Evolutionary conservation across 2,888 invertebrate genomes (phyloP), one percentile per base, ranked within the genome.

Genomic region (Dascillus cervinus): DNA sequence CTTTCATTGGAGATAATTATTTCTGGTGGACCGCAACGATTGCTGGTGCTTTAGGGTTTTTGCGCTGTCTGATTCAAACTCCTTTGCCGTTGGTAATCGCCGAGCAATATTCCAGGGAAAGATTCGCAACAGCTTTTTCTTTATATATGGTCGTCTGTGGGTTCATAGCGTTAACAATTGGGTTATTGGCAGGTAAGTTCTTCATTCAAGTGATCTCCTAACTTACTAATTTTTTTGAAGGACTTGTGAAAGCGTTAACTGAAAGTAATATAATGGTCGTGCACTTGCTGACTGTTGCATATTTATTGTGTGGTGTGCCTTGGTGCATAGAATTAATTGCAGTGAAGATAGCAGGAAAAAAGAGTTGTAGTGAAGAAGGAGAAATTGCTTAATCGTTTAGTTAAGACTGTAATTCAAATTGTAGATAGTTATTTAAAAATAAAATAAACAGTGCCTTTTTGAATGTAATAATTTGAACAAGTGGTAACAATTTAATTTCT

Each of bases 111-210:
- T 73, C 77, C 2, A 17, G 5, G 4, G 75, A 82, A 26, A 70
- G 78, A 46, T 83, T 82, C 50, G 75, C 82, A 4, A 79, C 79
- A 1, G 84, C 83, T 0, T 73, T 82, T 48, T 80, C 83, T 0
- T 60, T 85, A 21, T 82, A 76, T 49, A 81, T 82, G 56, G 72
- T 83, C 12, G 74, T 83, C 34, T 79, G 77, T 39, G 85, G 83
- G 1, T 64, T 75, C 13, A 67, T 79, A 3, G 77, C 77, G 58
- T 70, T 82, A 15, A 46, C 77, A n/a, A 72, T 79, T 32, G 81
- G 82, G 26, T 79, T 80, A 2, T 55, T 82, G 33, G 75, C 79
- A 47, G 82, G 84, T 71, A 57, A 67, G 67, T 31, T 65, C 12
- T 35, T 28, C 5, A 10, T 2, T 5, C 8, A 4, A 27, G 8